Evolutionary conservation across 2,113 vertebrate genomes (phyloP), one percentile per base, ranked within the genome.

Genomic region (Leucopsar rothschildi): DNA sequence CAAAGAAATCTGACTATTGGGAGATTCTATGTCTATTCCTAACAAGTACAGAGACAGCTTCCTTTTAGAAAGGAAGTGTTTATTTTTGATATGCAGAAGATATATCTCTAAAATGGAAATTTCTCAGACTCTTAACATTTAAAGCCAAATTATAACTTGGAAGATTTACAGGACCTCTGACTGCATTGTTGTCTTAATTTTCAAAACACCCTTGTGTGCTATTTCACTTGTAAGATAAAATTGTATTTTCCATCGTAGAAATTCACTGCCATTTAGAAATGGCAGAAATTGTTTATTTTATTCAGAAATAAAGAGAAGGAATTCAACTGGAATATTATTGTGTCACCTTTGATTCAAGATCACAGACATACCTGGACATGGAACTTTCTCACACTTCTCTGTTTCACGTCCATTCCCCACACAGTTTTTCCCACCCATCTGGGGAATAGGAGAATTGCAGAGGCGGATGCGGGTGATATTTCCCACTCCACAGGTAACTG

Each of bases 381-480:
- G 99, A 20, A 66, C 50, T 27, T 98, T 98, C 92, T 98, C 97
- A 92, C 99, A 99, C 86, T 97, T 95, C 86, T 98, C 98, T 2
- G 99, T 99, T 97, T 99, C 99, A 19, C 99, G 98, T 17, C 99
- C 99, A 13, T 94, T 98, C 39, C 99, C 99, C 64, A 98, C 98
- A 61, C 99, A 99, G 96, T 98, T 98, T 96, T 98, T 98, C 81
- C 99, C 99, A 5, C 99, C 99, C 96, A 99, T 98, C 94, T 99
- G 99, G 12, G 99, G 99, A 45, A 99, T 97, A 0, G 99, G 99
- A 19, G 99, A 98, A 49, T 99, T 99, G 97, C 99, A 99, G 96
- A 99, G 99, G 11, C 99, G 98, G 76, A 99, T 99, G 82, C 99
- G 98, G 2, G 99, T 99, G 97, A 99, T 98, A 68, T 99, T 99